Evolutionary conservation across 2,113 vertebrate genomes (phyloP).

Genomic region (Ochotona curzoniae): DNA sequence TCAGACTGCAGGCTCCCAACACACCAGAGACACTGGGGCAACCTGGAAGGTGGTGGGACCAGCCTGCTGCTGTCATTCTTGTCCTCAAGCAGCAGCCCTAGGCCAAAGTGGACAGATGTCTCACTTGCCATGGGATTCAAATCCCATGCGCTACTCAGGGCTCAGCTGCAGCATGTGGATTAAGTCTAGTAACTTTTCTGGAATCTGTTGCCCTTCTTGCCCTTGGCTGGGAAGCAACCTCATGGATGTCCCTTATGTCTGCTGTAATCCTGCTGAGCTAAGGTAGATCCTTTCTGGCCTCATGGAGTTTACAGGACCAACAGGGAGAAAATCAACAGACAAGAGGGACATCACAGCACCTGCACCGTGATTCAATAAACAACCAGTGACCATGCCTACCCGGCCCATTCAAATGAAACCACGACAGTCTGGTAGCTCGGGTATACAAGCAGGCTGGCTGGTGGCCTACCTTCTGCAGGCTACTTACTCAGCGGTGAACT

Average conservation of each 20-base stretch:
- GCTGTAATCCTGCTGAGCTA: background rate
- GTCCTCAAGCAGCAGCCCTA: background rate
- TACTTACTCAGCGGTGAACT: constrained; percentile 99
- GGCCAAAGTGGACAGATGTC: too few species aligned
- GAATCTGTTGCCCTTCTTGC: background rate
- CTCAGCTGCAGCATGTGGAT: background rate
- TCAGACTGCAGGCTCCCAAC: background rate
- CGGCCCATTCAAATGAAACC: background rate
- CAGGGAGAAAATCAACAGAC: too few species aligned
- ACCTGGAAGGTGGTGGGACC: fast-evolving
- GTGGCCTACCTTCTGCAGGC: fast-evolving
- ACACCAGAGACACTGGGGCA: fast-evolving
- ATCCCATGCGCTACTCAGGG: background rate
- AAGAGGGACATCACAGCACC: background rate
- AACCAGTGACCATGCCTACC: fast-evolving
- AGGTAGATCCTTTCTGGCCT: too few species aligned
- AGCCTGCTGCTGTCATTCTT: background rate
- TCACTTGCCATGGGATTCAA: background rate
- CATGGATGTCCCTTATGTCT: too few species aligned
- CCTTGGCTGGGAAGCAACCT: background rate
- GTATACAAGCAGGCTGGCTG: background rate
- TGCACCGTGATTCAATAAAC: fast-evolving
- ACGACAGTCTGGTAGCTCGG: background rate
- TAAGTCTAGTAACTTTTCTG: background rate
- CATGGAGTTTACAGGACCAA: too few species aligned